These are phyloP conservation scores for Agriopis leucophaearia DNA, from an alignment of 2,888 invertebrate genomes.

Conservation along the genomic window DNA sequence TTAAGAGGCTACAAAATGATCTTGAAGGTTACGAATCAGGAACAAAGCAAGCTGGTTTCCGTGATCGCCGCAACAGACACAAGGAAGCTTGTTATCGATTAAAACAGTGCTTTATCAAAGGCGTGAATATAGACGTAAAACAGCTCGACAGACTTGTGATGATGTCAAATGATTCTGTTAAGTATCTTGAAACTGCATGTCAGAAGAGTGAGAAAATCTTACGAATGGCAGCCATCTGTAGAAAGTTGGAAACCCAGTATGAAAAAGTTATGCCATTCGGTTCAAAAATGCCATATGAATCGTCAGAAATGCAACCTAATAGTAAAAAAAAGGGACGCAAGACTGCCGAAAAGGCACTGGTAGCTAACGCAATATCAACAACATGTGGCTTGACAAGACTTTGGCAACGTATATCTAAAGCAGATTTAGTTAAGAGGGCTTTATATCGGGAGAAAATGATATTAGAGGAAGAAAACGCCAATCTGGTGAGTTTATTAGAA, in stretches of 20 bases:
- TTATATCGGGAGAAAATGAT: slow-evolving; percentile 71
- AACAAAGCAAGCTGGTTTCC: slow-evolving; percentile 77
- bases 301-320: slow-evolving; percentile 46
- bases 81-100: slow-evolving; percentile 70
- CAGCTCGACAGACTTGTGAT: slow-evolving; percentile 68
- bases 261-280: slow-evolving; percentile 82
- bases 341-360: slow-evolving; percentile 67
- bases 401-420: slow-evolving; percentile 79
- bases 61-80: slow-evolving; percentile 76
- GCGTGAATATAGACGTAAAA: slow-evolving; percentile 62
- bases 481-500: slow-evolving; percentile 59
- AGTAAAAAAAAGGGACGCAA: slow-evolving; percentile 58
- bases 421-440: slow-evolving; percentile 72
- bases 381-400: slow-evolving; percentile 72
- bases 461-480: slow-evolving; percentile 69
- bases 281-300: slow-evolving; percentile 58
- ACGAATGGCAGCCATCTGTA: slow-evolving; percentile 80
- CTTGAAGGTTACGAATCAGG: slow-evolving; percentile 77
- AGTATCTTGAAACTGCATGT: slow-evolving; percentile 71
- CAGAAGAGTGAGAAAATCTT: slow-evolving; percentile 83
- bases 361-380: slow-evolving; percentile 67
- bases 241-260: slow-evolving; percentile 84
- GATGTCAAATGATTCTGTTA: slow-evolving; percentile 69
- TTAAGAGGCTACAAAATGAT: slow-evolving; percentile 70
- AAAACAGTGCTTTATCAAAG: slow-evolving; percentile 64